phyloP scores from a whole-genome alignment of 2,888 invertebrate species.

The Cremastinae sp. region DNA sequence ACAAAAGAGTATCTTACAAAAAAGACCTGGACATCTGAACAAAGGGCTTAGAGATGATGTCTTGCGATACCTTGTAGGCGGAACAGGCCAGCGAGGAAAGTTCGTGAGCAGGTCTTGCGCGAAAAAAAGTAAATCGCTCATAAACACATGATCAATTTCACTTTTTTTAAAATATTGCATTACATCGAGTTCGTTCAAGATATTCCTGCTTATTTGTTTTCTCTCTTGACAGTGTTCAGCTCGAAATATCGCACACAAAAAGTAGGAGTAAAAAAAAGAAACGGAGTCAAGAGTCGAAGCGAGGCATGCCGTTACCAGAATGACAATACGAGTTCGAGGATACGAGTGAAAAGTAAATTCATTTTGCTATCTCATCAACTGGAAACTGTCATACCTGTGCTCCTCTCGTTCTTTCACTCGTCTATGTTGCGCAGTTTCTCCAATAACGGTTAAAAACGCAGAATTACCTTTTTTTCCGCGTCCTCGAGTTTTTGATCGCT shows the following conservation, averaged over 20 bases:
- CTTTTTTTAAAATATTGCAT: slow-evolving; percentile 25
- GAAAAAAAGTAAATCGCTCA: slow-evolving; percentile 23
- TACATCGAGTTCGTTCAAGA: too few relatives aligned
- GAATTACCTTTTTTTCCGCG: neutral
- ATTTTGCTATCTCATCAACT: slow-evolving; percentile 32
- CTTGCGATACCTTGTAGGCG: slow-evolving; percentile 66
- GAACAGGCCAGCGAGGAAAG: slow-evolving; percentile 38
- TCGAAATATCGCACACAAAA: slow-evolving; percentile 23
- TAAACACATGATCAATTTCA: slow-evolving; percentile 29
- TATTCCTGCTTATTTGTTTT: neutral
- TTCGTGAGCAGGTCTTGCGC: slow-evolving; percentile 32
- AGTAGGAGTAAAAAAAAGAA: slow-evolving; percentile 25
- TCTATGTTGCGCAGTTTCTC: slow-evolving; percentile 41
- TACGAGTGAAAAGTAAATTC: slow-evolving; percentile 24
- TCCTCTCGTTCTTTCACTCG: slow-evolving; percentile 9
- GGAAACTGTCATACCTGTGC: slow-evolving; percentile 50
- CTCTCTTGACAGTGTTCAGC: slow-evolving; percentile 4
- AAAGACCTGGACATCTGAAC: slow-evolving; percentile 77
- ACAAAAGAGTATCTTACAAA: slow-evolving; percentile 72
- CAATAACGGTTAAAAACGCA: neutral
- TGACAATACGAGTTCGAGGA: slow-evolving; percentile 2
- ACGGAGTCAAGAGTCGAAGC: neutral
- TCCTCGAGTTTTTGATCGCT: neutral
- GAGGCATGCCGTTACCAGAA: neutral
- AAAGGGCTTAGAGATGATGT: slow-evolving; percentile 68